Evolutionary conservation across 2,113 vertebrate genomes (phyloP).

Genomic region (Rana temporaria): DNA sequence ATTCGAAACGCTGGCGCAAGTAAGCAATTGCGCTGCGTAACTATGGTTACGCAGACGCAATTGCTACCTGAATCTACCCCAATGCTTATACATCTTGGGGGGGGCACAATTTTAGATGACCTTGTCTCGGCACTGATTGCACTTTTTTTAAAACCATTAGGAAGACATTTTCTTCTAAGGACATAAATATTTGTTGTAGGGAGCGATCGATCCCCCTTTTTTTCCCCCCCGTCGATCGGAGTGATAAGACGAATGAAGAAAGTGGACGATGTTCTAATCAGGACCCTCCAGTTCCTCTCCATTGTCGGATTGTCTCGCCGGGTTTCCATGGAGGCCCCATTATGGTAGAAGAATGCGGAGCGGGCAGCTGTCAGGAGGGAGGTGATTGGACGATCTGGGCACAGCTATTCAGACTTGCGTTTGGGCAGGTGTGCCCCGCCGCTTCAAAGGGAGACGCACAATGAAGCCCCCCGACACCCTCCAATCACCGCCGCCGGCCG

Average conservation of each 20-base stretch:
- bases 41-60: too few species aligned
- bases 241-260: not conserved
- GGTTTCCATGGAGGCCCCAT: constrained; percentile 25
- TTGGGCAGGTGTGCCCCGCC: constrained; percentile 23
- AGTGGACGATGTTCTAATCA: not conserved
- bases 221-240: too few species aligned
- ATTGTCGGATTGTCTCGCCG: constrained; percentile 36
- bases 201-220: too few species aligned
- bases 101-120: too few species aligned
- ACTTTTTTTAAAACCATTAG: too few species aligned
- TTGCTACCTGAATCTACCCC: too few species aligned
- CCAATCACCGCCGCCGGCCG: not conserved
- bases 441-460: constrained; percentile 29
- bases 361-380: constrained; percentile 8
- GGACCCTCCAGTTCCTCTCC: not conserved
- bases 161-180: too few species aligned
- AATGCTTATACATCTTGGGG: too few species aligned
- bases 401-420: constrained; percentile 2
- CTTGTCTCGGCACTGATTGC: too few species aligned
- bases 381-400: not conserved
- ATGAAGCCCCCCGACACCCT: not conserved
- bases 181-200: too few species aligned
- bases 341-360: not conserved
- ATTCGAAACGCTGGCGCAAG: too few species aligned
- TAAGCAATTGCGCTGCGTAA: too few species aligned